Conservation (phyloP, 2,888 invertebrate genomes). For the Protophormia terraenovae region DNA sequence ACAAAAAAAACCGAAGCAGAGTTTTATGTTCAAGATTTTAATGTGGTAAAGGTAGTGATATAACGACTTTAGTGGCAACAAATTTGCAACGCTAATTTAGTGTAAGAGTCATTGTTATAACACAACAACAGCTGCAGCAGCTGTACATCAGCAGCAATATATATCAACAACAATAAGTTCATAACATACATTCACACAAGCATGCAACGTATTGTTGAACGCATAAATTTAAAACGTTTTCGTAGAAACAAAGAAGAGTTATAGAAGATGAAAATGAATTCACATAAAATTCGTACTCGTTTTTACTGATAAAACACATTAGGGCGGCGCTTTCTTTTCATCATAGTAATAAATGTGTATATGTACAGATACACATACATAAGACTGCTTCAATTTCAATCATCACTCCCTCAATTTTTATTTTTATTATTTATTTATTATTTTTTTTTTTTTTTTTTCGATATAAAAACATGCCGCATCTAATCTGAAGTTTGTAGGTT, state of each 20-base stretch:
- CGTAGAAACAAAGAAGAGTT: constrained; percentile 34
- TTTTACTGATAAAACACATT: constrained; percentile 42
- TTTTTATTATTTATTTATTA: too few relatives aligned
- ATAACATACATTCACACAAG: not conserved
- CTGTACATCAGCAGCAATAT: constrained; percentile 16
- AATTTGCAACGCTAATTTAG: constrained; percentile 79
- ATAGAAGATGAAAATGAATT: constrained; percentile 54
- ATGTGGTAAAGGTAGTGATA: constrained; percentile 66
- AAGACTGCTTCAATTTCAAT: too few relatives aligned
- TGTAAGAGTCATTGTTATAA: constrained; percentile 70
- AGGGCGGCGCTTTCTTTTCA: not conserved
- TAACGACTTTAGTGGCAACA: constrained; percentile 73
- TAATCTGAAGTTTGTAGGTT: too few relatives aligned
- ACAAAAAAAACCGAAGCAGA: not conserved
- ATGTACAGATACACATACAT: not conserved
- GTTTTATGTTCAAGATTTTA: constrained; percentile 51
- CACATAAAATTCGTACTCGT: constrained; percentile 31
- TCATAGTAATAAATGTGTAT: not conserved
- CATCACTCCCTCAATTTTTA: too few relatives aligned
- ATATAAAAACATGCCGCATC: too few relatives aligned
- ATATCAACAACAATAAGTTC: constrained; percentile 31
- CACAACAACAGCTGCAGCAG: constrained; percentile 45
- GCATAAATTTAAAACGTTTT: constrained; percentile 62
- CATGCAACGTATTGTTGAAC: constrained; percentile 50
- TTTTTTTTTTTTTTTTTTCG: too few relatives aligned